phyloP scores from a whole-genome alignment of 2,797 vertebrate species.

The Sarcoramphus papa region DNA sequence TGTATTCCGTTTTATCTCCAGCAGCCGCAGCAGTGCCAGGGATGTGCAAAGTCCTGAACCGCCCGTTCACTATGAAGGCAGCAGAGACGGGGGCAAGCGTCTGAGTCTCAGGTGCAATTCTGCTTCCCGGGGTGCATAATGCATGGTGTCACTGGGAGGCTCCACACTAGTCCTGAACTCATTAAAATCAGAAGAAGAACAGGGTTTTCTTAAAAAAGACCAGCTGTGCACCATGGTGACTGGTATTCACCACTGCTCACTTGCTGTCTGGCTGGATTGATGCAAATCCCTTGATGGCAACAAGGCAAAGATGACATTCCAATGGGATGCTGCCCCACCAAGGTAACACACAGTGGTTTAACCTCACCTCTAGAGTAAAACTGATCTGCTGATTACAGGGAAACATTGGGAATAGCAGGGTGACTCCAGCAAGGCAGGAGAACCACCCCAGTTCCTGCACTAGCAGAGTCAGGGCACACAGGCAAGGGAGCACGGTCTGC shows the following conservation, averaged over 20 bases:
- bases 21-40: not conserved
- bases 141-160: not conserved
- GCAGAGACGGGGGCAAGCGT: rapidly evolving
- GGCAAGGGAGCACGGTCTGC: not conserved
- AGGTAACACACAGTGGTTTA: not conserved
- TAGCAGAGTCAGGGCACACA: rapidly evolving
- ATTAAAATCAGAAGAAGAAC: not conserved
- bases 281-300: not conserved
- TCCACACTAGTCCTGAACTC: not conserved
- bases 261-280: not conserved
- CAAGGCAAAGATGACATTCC: not conserved
- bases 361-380: not conserved
- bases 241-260: not conserved
- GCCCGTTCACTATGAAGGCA: rapidly evolving
- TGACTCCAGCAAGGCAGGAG: not conserved
- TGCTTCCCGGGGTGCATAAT: not conserved
- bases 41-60: not conserved
- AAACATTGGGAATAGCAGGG: not conserved
- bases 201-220: not conserved
- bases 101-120: not conserved
- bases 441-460: not conserved
- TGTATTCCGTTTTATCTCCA: not conserved
- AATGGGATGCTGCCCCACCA: not conserved
- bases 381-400: not conserved
- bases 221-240: too few species aligned